Conservation (phyloP, 2,797 vertebrate genomes). For the Paguma larvata region DNA sequence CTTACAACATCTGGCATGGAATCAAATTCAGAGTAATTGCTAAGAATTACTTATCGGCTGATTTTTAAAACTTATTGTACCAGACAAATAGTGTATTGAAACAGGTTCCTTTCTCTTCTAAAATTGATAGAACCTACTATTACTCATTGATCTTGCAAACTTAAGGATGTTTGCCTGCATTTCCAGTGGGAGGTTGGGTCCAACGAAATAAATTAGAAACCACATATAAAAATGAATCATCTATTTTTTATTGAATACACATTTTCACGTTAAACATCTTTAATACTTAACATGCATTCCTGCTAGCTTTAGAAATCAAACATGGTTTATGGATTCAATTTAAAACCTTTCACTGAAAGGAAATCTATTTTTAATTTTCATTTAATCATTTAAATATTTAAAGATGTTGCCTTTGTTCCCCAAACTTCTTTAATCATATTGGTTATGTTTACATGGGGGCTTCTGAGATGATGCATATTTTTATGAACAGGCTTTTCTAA, state of each 20-base stretch:
- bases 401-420: constrained; percentile 65
- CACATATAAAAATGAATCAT: constrained; percentile 65
- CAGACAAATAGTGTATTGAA: constrained; percentile 41
- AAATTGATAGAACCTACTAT: constrained; percentile 47
- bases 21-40: not conserved
- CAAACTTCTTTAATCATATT: constrained; percentile 57
- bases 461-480: constrained; percentile 15
- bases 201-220: constrained; percentile 73
- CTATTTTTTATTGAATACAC: constrained; percentile 70
- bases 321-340: constrained; percentile 77
- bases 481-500: constrained; percentile 12
- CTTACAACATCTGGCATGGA: not conserved
- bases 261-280: constrained; percentile 70
- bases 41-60: constrained; percentile 26
- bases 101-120: constrained; percentile 5
- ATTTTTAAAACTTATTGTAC: constrained; percentile 40
- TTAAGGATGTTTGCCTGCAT: constrained; percentile 40
- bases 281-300: constrained; percentile 70
- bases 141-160: constrained; percentile 54
- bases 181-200: not conserved
- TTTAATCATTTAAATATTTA: constrained; percentile 82
- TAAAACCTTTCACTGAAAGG: constrained; percentile 74
- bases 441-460: not conserved
- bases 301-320: constrained; percentile 71
- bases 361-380: constrained; percentile 81